Evolutionary conservation across 2,797 vertebrate genomes (phyloP), one percentile per base, ranked within the genome.

Genomic region (Labeo calbasu): DNA sequence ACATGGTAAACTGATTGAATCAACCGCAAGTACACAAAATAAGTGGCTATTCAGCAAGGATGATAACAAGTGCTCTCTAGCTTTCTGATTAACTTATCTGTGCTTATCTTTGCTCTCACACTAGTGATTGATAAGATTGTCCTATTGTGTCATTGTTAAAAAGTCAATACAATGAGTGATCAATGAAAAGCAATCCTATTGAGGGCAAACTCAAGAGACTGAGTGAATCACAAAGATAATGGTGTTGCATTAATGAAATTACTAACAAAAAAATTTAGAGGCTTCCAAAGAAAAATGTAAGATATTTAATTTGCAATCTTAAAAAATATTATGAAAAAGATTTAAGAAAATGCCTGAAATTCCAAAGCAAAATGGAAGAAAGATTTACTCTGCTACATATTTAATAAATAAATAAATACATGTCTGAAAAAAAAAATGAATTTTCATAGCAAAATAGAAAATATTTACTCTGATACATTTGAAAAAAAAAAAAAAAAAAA

Each of bases 161-260:
- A 87, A 90, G 91, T 77, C 90, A 93, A 91, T 84, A 93, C 93
- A 94, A 92, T 91, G 86, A 88, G 82, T 76, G 88, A 94, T 95
- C 92, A 93, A 94, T 94, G 91, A 55, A 84, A 46, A 90, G 85
- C 25, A 71, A 79, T 57, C 40, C 53, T 76, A 65, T 48, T 21
- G 88, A 89, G 83, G 46, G 88, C 85, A 87, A 87, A 88, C 83
- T 88, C 53, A 66, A 86, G 87, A 90, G 90, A 92, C 89, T 72
- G 82, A 82, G 86, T 92, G 87, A 88, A 86, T 87, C 88, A 84
- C 87, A 89, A 85, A 84, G 71, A 75, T 68, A 73, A 51, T 0
- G 23, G 43, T 86, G 88, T 28, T 88, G 87, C 87, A 82, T 53
- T 7, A 36, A 14, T 50, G 32, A 36, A 36, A 36, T 36, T 36